Evolutionary conservation across 2,797 vertebrate genomes (phyloP).

Genomic region (Pteropus rufus): DNA sequence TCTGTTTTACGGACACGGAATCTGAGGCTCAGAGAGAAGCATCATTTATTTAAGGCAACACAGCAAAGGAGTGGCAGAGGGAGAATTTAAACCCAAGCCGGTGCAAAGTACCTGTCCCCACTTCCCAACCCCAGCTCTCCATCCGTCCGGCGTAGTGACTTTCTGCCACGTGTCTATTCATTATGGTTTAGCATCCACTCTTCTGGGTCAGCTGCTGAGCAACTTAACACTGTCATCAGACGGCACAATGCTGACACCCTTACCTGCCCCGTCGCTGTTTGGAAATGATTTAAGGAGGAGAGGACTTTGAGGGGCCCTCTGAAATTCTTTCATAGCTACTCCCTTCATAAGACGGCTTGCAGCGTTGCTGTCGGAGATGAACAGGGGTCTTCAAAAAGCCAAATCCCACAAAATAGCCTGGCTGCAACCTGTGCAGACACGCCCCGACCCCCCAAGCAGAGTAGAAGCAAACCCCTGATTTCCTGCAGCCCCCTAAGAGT

Average conservation of each 20-base stretch:
- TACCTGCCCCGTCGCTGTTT: background rate
- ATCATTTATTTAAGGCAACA: background rate
- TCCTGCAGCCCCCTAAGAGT: background rate
- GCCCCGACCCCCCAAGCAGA: background rate
- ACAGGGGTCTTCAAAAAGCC: background rate
- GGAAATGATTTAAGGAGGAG: background rate
- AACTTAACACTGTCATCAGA: fast-evolving
- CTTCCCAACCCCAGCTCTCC: fast-evolving
- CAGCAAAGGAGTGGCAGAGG: fast-evolving
- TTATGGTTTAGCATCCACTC: fast-evolving
- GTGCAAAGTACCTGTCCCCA: fast-evolving
- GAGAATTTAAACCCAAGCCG: background rate
- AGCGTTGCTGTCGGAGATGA: background rate
- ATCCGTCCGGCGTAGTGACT: fast-evolving
- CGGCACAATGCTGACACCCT: fast-evolving
- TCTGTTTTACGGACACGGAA: background rate
- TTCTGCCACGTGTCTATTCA: fast-evolving
- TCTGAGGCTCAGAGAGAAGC: background rate
- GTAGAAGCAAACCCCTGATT: background rate
- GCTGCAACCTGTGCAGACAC: background rate
- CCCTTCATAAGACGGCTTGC: fast-evolving
- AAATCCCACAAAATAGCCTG: too few species aligned
- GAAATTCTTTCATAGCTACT: background rate
- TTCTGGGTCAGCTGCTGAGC: background rate
- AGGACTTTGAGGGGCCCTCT: background rate